Base-by-base conservation (phyloP, 2,113 vertebrate species). In the Cheilinus undulatus region DNA sequence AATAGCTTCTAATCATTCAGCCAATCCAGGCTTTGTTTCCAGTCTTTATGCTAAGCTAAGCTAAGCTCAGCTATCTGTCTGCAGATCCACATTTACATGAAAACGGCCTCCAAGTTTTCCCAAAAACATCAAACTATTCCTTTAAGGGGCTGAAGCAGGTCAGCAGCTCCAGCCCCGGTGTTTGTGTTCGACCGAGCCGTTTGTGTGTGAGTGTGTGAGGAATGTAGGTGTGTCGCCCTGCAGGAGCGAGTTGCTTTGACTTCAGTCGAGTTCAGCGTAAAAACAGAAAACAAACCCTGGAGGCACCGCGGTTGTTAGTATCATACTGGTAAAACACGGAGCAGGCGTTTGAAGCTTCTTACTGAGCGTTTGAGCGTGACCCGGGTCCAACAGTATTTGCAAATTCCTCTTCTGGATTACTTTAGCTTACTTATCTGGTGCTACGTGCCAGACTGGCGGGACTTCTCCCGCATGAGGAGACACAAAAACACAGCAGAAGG, bases 151-250 rank as follows among this genome's bases (percentile, higher is more conserved):
- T 65, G 52, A 48, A 30, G 24, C 46, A n/a, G 34, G 50, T 53
- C 64, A 56, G 34, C 66, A 36, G 23, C 38, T 48, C 14, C 15
- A 27, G 32, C 3, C 13, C 11, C 43, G 11, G 8, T 40, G 38
- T 42, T 17, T 1, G 7, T 42, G 17, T 42, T 17, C 19, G 24
- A 49, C 30, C 17, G n/a, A 57, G 40, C 26, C 22, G 34, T 12
- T 24, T 50, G 59, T 46, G 45, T 54, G 60, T 45, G 20, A 52
- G 30, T 65, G 51, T 36, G 45, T 14, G 61, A 14, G 75, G 79
- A 82, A 82, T 83, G 78, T 76, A 70, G 79, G 79, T 49, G 74
- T 68, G 69, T 74, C 54, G 1, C 65, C 57, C 20, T 62, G 63
- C 59, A 49, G 28, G 28, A 59, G 62, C 71, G 63, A 45, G 65